These are phyloP conservation scores for Phyllotreta striolata DNA, from an alignment of 2,888 invertebrate species.

Conservation along the genomic window DNA sequence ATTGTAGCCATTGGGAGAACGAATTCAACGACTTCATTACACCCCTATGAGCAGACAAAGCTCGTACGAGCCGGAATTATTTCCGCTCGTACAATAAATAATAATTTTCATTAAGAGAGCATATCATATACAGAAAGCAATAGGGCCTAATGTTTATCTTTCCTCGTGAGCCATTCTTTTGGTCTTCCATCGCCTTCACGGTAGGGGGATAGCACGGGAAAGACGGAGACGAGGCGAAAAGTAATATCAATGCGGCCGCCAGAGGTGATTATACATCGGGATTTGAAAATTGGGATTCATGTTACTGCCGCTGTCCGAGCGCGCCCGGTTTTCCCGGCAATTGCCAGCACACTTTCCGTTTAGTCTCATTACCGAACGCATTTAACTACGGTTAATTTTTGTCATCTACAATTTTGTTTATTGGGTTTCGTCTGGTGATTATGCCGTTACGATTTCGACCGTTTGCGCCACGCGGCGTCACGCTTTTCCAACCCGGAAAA, in stretches of 20 bases:
- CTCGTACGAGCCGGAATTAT: conserved; percentile 32
- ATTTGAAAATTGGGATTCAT: conserved; percentile 59
- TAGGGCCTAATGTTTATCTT: conserved; percentile 45
- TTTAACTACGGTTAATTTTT: conserved; percentile 60
- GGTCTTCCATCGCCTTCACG: conserved; percentile 31
- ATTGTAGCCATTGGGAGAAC: conserved; percentile 27
- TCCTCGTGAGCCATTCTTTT: conserved; percentile 41
- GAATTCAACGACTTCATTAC: conserved; percentile 32
- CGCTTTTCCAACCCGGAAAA: no score
- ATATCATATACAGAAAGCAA: conserved; percentile 42
- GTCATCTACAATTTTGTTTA: conserved; percentile 60
- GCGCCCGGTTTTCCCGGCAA: conserved; percentile 37
- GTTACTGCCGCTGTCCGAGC: conserved; percentile 54
- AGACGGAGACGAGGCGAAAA: conserved; percentile 36
- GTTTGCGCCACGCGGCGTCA: conserved; percentile 49
- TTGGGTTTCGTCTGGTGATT: conserved; percentile 50
- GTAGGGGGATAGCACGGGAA: neutral
- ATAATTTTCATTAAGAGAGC: conserved; percentile 45
- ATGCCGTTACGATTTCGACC: conserved; percentile 43
- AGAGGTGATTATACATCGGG: conserved; percentile 54
- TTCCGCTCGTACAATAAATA: conserved; percentile 38
- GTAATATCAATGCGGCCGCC: conserved; percentile 43
- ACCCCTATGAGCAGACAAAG: conserved; percentile 23
- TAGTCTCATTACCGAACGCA: conserved; percentile 58
- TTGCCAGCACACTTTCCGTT: conserved; percentile 56